phyloP scores from a whole-genome alignment of 2,797 vertebrate genomes.

The Fistularia commersonii region DNA sequence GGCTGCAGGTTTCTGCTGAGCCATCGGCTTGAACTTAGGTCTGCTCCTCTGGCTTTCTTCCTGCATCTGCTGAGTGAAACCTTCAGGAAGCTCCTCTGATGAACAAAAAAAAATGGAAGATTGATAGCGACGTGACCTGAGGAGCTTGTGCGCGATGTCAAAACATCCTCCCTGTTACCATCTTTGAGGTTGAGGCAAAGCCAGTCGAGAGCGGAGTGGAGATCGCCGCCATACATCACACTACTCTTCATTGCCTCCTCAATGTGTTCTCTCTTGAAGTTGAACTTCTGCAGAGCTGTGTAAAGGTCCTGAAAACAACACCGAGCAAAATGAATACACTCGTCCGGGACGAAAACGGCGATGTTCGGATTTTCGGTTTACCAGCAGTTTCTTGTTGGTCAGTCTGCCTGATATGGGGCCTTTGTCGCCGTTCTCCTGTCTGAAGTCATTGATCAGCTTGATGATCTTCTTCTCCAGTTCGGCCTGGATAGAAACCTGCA shows the following conservation, averaged over 20 bases:
- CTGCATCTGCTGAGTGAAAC: conserved; percentile 93
- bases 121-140: background rate
- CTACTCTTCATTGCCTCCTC: conserved; percentile 98
- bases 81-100: conserved; percentile 90
- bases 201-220: conserved; percentile 97
- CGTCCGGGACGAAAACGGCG: background rate
- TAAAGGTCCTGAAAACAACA: conserved; percentile 85
- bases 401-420: conserved; percentile 89
- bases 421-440: conserved; percentile 82
- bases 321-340: background rate
- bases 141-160: background rate
- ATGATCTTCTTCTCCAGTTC: conserved; percentile 93
- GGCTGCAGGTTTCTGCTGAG: conserved; percentile 38
- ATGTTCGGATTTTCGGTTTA: conserved; percentile 40
- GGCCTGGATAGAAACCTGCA: conserved; percentile 87
- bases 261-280: conserved; percentile 91
- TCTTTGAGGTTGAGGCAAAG: conserved; percentile 95
- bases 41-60: conserved; percentile 84
- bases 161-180: conserved; percentile 67
- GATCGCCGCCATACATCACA: conserved; percentile 90
- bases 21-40: conserved; percentile 77
- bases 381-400: conserved; percentile 93
- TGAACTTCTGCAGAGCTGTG: conserved; percentile 88
- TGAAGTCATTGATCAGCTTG: conserved; percentile 90
- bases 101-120: background rate